Evolutionary conservation across 2,113 vertebrate species (phyloP).

Genomic region (Rhodinocichla rosea): DNA sequence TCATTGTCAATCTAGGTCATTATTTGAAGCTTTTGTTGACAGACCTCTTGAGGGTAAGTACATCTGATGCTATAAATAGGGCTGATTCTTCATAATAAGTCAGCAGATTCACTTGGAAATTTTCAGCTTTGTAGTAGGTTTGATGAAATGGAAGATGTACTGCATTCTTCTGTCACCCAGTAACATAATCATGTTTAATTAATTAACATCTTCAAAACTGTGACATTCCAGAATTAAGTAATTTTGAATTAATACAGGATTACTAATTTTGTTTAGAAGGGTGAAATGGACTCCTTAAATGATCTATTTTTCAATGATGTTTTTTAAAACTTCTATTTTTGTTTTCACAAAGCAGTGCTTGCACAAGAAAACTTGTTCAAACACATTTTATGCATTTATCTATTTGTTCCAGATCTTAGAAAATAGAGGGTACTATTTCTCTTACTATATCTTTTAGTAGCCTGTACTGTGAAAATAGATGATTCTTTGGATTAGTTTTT

Average conservation of each 20-base stretch:
- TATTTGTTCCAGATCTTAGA: background rate
- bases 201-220: background rate
- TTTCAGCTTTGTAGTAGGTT: background rate
- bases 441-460: background rate
- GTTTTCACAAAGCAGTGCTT: background rate
- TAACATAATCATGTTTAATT: background rate
- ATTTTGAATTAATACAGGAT: background rate
- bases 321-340: background rate
- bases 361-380: background rate
- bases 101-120: background rate
- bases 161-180: background rate
- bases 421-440: background rate
- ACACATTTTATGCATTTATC: background rate
- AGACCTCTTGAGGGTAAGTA: background rate
- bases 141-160: background rate
- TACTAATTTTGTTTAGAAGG: background rate
- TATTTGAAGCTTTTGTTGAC: constrained; percentile 16
- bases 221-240: background rate
- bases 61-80: constrained; percentile 1
- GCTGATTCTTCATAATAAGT: background rate
- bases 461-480: background rate
- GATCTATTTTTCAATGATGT: background rate
- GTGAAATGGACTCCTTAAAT: background rate
- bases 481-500: background rate
- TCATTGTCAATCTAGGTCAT: background rate